Base-by-base conservation (phyloP, 2,113 vertebrate genomes). In the Tyrannus savana region DNA sequence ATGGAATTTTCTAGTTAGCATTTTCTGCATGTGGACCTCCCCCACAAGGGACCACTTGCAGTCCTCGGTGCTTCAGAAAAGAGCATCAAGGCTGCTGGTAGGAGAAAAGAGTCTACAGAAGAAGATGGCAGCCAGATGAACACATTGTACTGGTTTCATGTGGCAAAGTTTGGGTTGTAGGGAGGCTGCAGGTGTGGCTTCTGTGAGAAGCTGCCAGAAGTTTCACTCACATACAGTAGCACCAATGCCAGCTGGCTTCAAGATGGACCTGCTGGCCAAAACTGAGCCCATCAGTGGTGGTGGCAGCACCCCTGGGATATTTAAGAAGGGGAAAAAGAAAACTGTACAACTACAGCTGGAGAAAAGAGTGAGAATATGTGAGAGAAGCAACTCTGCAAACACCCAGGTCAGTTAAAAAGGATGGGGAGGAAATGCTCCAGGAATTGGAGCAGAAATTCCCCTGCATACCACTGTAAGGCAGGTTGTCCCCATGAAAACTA, bases 1-100 rank as follows among this genome's bases (percentile, higher is more conserved):
- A 0, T 7, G 23, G 17, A 4, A 31, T 58, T n/a, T 67, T 39
- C 37, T 46, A 39, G 6, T 12, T 58, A 12, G 46, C 0, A 0
- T 14, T 52, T 53, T 37, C 16, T 58, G 33, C 24, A 37, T 2
- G 5, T 6, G 23, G 27, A 47, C 18, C 35, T 46, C 19, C 35
- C 5, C 22, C 0, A 1, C 3, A 24, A 19, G 33, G 31, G 56
- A 64, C 30, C 31, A 47, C 19, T 39, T 67, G 24, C 19, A 62
- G 59, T 7, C 25, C 16, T 28, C 17, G 7, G 17, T 62, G 31
- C 58, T 35, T 67, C 41, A 15, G 25, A 59, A 30, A 1, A 4
- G 41, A 56, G 37, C 19, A 33, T 2, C 1, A 4, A 60, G 31
- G 35, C 25, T 71, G 21, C 33, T 11, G 8, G 33, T 2, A 33